Conservation (phyloP, 2,113 vertebrate species). For the Rhinoderma darwinii region DNA sequence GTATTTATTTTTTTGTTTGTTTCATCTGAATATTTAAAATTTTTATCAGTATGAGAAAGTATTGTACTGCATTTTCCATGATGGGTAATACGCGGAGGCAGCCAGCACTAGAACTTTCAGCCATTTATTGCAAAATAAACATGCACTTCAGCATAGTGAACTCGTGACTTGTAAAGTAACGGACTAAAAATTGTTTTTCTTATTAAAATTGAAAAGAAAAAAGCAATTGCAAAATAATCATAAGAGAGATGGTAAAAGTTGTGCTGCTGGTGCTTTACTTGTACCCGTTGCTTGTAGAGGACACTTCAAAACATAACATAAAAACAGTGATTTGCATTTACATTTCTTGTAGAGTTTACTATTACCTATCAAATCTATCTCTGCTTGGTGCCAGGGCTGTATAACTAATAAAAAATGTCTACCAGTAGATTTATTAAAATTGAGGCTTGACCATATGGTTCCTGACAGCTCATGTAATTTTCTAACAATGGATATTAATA, state of each 20-base stretch:
- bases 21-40: not conserved
- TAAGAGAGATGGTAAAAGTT: constrained; percentile 24
- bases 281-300: not conserved
- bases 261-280: constrained; percentile 14
- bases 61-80: not conserved
- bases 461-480: constrained; percentile 3
- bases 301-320: constrained; percentile 28
- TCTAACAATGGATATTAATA: not conserved
- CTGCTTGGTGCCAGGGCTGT: not conserved
- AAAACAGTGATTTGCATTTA: constrained; percentile 40
- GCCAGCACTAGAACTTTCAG: not conserved
- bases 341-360: constrained; percentile 12
- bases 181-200: constrained; percentile 15
- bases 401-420: constrained; percentile 15
- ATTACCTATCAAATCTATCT: constrained; percentile 23
- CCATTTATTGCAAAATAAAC: constrained; percentile 1
- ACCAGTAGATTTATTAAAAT: not conserved
- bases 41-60: not conserved
- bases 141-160: not conserved
- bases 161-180: not conserved
- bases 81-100: not conserved
- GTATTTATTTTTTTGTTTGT: not conserved
- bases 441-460: constrained; percentile 7
- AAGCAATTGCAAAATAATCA: constrained; percentile 38
- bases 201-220: constrained; percentile 18